phyloP scores from a whole-genome alignment of 2,113 vertebrate genomes.

The Microcebus murinus region DNA sequence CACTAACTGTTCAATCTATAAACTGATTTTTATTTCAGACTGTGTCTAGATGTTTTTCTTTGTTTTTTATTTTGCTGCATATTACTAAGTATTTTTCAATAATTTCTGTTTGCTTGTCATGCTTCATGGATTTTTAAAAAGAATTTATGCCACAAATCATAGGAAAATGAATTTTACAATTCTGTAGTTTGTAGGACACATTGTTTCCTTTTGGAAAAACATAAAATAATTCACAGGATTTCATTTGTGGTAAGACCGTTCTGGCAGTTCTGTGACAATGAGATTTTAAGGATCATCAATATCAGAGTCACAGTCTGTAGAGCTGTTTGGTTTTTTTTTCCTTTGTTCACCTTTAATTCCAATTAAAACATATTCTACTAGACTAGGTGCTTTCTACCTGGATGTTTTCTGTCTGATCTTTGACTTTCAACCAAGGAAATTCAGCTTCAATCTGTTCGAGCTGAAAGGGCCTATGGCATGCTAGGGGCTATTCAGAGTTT shows the following conservation, averaged over 20 bases:
- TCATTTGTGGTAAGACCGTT: slow-evolving; percentile 2
- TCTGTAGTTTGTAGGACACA: not conserved
- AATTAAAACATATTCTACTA: slow-evolving; percentile 35
- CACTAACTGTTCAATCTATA: not conserved
- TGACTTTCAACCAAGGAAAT: slow-evolving; percentile 29
- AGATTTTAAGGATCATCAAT: slow-evolving; percentile 41
- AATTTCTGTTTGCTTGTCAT: not conserved
- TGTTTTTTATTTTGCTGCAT: not conserved
- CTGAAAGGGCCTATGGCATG: not conserved
- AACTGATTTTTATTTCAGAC: not conserved
- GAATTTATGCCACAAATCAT: not conserved
- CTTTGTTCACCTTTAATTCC: slow-evolving; percentile 33
- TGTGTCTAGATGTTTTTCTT: not conserved
- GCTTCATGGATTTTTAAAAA: not conserved
- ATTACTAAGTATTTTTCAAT: not conserved
- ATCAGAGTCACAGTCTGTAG: not conserved
- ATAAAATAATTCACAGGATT: not conserved
- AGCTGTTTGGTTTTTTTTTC: not conserved
- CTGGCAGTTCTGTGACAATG: not conserved
- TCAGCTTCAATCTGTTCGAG: slow-evolving; percentile 16
- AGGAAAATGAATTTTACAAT: not conserved
- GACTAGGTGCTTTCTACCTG: not conserved
- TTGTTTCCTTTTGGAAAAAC: not conserved
- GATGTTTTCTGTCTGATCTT: slow-evolving; percentile 15
- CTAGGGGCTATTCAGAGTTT: not conserved